These are phyloP conservation scores for Uria lomvia DNA, from an alignment of 2,113 vertebrate genomes.

Conservation along the genomic window DNA sequence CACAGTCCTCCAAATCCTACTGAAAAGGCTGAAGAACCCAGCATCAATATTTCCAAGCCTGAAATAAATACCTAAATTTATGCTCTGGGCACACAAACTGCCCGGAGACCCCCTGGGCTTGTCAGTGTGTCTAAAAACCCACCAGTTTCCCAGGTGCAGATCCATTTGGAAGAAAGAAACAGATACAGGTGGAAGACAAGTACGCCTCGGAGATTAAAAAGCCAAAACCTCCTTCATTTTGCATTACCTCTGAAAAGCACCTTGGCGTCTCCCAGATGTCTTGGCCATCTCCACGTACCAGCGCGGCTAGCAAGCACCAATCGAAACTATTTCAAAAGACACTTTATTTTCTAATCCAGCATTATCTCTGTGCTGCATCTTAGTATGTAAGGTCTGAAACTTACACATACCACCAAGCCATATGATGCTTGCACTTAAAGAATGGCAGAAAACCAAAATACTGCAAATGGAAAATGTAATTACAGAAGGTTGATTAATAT, in stretches of 20 bases:
- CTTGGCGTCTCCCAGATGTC: background rate
- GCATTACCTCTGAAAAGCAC: background rate
- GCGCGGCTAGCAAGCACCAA: background rate
- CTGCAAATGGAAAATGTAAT: constrained; percentile 48
- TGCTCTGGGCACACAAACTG: background rate
- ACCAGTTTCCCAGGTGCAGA: background rate
- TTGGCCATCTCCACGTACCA: background rate
- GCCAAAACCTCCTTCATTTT: background rate
- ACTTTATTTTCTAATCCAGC: background rate
- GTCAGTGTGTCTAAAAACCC: background rate
- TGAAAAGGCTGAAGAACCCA: background rate
- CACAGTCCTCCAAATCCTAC: background rate
- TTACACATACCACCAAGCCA: background rate
- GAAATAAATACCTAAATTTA: background rate
- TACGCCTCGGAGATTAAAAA: background rate
- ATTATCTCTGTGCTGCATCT: background rate
- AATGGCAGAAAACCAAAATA: constrained; percentile 27
- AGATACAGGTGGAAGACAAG: background rate
- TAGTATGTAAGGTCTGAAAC: background rate
- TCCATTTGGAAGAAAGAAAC: background rate
- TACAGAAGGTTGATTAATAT: constrained; percentile 43
- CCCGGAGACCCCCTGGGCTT: background rate
- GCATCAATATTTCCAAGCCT: background rate
- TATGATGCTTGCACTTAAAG: background rate
- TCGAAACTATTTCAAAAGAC: background rate